Conservation (phyloP, 2,888 invertebrate species). For the Pteria penguin region DNA sequence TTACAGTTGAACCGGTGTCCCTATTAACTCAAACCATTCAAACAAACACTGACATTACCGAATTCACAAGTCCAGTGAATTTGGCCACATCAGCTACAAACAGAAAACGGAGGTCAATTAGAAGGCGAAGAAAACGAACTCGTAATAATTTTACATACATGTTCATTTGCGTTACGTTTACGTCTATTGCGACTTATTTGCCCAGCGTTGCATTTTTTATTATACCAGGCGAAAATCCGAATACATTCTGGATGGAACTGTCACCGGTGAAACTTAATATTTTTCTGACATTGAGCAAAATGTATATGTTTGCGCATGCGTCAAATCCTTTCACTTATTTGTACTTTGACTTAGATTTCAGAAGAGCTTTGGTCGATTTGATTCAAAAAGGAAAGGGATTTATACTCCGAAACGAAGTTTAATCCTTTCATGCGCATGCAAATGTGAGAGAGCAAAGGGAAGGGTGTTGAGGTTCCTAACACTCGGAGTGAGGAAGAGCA, state of each 20-base stretch:
- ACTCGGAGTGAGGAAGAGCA: no score
- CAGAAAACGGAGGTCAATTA: no score
- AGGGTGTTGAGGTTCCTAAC: no score
- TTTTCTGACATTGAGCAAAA: background rate
- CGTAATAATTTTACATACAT: slow-evolving; percentile 8
- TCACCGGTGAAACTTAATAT: background rate
- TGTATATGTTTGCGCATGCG: background rate
- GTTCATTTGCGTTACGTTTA: background rate
- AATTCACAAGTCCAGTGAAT: no score
- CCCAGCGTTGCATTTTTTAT: background rate
- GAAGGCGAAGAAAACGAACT: background rate
- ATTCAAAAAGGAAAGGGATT: no score
- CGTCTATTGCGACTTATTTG: background rate
- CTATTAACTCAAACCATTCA: no score
- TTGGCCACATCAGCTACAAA: no score
- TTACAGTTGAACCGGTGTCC: no score
- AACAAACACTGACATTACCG: no score
- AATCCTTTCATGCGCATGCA: no score
- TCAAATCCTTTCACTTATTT: background rate
- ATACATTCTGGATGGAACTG: background rate
- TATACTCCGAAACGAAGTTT: no score
- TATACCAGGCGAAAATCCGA: background rate
- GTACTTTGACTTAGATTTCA: slow-evolving; percentile 6
- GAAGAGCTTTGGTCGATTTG: background rate
- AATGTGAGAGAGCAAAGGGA: no score